Evolutionary conservation across 1,140 invertebrate species (phyloP).

Genomic region (Conus betulinus): DNA sequence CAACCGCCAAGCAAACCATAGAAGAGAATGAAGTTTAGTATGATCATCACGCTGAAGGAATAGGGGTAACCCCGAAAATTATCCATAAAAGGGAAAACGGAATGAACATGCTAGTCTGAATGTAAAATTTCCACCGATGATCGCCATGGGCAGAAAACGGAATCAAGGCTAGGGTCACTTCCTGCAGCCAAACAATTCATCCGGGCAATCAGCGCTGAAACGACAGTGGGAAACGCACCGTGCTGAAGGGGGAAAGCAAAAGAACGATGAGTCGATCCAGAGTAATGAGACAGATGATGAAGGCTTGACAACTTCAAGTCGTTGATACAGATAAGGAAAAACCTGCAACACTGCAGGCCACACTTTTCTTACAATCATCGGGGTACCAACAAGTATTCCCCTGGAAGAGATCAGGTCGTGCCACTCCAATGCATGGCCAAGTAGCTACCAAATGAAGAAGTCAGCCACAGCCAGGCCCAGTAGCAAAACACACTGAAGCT

Average conservation of each 20-base stretch:
- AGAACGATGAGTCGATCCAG: conserved; percentile 60
- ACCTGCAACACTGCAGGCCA: conserved; percentile 56
- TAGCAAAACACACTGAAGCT: conserved; percentile 50
- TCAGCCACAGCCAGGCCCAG: conserved; percentile 59
- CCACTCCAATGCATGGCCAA: conserved; percentile 61
- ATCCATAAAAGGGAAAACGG: conserved; percentile 46
- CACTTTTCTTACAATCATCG: conserved; percentile 56
- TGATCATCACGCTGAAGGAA: conserved; percentile 47
- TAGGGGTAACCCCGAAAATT: conserved; percentile 44
- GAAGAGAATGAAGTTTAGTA: conserved; percentile 51
- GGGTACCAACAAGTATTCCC: conserved; percentile 57
- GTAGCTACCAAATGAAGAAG: conserved; percentile 67
- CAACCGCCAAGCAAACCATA: conserved; percentile 46
- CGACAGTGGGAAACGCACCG: conserved; percentile 33
- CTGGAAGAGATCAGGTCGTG: conserved; percentile 60
- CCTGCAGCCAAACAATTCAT: conserved; percentile 36
- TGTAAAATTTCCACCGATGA: conserved; percentile 49
- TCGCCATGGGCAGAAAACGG: conserved; percentile 33
- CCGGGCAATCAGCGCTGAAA: conserved; percentile 10
- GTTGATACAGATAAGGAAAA: conserved; percentile 60
- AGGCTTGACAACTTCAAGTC: conserved; percentile 58
- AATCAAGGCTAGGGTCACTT: conserved; percentile 33
- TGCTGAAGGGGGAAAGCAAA: conserved; percentile 61
- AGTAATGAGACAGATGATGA: conserved; percentile 62
- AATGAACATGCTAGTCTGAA: conserved; percentile 49